phyloP scores from a whole-genome alignment of 2,888 invertebrate genomes.

The Agriopis marginaria region DNA sequence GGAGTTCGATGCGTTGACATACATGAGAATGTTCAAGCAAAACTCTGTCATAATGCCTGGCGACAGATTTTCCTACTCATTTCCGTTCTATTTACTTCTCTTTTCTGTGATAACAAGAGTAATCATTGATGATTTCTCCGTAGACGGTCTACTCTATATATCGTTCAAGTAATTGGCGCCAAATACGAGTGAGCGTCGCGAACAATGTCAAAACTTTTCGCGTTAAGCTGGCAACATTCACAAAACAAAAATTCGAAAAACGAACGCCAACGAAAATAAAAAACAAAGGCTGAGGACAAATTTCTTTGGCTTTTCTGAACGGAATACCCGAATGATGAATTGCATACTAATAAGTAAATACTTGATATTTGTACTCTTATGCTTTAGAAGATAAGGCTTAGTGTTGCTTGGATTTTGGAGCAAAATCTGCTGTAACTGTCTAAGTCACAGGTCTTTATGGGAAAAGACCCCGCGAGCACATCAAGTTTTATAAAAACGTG shows the following conservation, averaged over 20 bases:
- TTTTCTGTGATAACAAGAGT: too few species aligned
- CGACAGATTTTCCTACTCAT: too few species aligned
- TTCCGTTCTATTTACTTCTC: too few species aligned
- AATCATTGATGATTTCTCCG: background rate
- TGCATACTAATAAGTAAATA: conserved; percentile 21
- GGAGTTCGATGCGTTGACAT: too few species aligned
- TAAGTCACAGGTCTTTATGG: background rate
- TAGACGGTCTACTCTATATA: conserved; percentile 29
- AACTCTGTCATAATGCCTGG: too few species aligned
- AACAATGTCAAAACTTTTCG: conserved; percentile 81
- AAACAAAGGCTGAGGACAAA: conserved; percentile 73
- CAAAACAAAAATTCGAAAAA: conserved; percentile 57
- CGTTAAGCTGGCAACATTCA: conserved; percentile 66
- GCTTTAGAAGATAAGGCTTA: background rate
- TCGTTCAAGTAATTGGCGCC: conserved; percentile 77
- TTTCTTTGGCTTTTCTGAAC: conserved; percentile 79
- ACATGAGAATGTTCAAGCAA: too few species aligned
- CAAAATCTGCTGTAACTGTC: conserved; percentile 6
- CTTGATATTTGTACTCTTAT: conserved; percentile 14
- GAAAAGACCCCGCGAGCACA: too few species aligned
- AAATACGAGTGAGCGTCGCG: conserved; percentile 69
- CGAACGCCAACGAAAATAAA: conserved; percentile 60
- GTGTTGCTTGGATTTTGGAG: conserved; percentile 3
- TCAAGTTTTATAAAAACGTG: too few species aligned
- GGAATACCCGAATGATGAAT: conserved; percentile 44